A percentile compares a stretch with the other conserved stretches of the same genome.
Evolutionary conservation across 2,113 vertebrate species (phyloP).

Genomic region (cat (Felis catus)): F.catus_Fca126_mat1.0 CM031421.1:47657001-47657500

Average conservation of each 20-base stretch:
- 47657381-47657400: not conserved
- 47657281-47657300: not conserved
- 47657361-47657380: constrained; percentile 22
- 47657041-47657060: not conserved
- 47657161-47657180: not conserved
- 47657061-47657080: not conserved
- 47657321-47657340: not conserved
- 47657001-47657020: not conserved
- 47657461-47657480: not conserved
- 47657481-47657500: not conserved
- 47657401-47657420: not conserved
- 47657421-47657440: not conserved
- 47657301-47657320: not conserved
- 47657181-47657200: not conserved
- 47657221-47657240: not conserved
- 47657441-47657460: not conserved
- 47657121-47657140: not conserved
- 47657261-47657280: not conserved
- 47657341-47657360: not conserved
- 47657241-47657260: not conserved
- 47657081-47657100: not conserved
- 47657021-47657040: not conserved
- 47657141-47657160: not conserved
- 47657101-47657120: not conserved
- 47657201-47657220: not conserved